Conservation (phyloP, 2,797 vertebrate genomes). For the Enteromius fasciolatus region DNA sequence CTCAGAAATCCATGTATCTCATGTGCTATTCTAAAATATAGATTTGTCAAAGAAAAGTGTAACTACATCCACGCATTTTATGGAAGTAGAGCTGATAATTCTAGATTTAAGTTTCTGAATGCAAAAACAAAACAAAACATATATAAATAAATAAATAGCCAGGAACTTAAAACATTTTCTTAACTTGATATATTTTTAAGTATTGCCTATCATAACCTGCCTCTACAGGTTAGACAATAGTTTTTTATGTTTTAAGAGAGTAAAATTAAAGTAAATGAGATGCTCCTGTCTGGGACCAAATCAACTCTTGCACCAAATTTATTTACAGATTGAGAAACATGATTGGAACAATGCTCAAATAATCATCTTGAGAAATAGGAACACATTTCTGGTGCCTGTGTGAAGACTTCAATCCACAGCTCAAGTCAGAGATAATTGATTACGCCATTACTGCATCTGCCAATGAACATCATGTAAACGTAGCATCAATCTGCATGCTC, state of each 20-base stretch:
- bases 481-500: slow-evolving; percentile 36
- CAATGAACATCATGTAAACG: slow-evolving; percentile 27
- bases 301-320: slow-evolving; percentile 16
- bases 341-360: slow-evolving; percentile 30
- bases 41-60: background rate
- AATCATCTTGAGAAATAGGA: slow-evolving; percentile 39
- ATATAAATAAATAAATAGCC: too few relatives aligned
- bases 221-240: background rate
- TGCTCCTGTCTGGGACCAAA: slow-evolving; percentile 15
- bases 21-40: background rate
- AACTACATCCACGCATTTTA: background rate
- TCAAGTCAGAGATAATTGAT: slow-evolving; percentile 36
- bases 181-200: background rate
- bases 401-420: slow-evolving; percentile 36
- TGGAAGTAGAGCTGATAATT: background rate
- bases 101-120: background rate
- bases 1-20: background rate
- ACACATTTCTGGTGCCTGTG: slow-evolving; percentile 32
- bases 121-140: too few relatives aligned
- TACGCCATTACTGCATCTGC: slow-evolving; percentile 31
- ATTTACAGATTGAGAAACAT: slow-evolving; percentile 40
- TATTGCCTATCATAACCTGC: background rate
- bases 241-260: background rate
- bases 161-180: too few relatives aligned
- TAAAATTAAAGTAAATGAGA: slow-evolving; percentile 4